Base-by-base conservation (phyloP, 2,113 vertebrate species). In the Smithornis capensis region DNA sequence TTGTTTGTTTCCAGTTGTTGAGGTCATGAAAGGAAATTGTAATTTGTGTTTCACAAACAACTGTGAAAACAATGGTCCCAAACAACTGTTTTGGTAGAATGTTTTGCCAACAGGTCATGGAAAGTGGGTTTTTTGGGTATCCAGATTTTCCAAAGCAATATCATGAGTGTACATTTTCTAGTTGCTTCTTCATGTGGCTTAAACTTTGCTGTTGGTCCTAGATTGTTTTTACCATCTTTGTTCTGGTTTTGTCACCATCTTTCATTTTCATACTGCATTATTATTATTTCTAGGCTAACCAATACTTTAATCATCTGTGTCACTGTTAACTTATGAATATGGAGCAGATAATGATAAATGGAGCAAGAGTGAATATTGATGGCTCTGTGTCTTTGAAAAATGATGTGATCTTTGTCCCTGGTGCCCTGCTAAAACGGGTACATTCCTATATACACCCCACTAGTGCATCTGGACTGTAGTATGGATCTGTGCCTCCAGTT, bases 301-400 rank as follows among this genome's bases (percentile, higher is more conserved):
- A 83, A 95, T 92, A 87, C 92, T 96, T 89, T 97, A 97, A 96
- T 97, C 96, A 95, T 95, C 95, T 94, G 83, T 97, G 57, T 97
- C 93, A 93, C 97, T 96, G 85, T 95, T 97, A 84, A 56, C 90
- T 95, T 96, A 98, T 97, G 94, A 94, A 97, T 97, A 96, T 95
- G 92, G 89, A 97, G 84, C 82, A 84, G 85, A 91, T 94, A 92
- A 97, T 95, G 92, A 92, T 97, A 89, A 97, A 96, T 96, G 89
- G 89, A 95, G 96, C 90, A 79, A 78, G 87, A 93, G 67, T 19
- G 80, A 97, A 97, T 97, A 97, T 96, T 96, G 96, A 97, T 95
- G 90, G 94, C 92, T 96, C 87, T 95, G 80, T 81, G 68, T 92
- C 80, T 94, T 86, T 92, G 76, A 81, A 92, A 92, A 94, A 90